phyloP scores from a whole-genome alignment of 2,113 vertebrate genomes.

The Carassius auratus region DNA sequence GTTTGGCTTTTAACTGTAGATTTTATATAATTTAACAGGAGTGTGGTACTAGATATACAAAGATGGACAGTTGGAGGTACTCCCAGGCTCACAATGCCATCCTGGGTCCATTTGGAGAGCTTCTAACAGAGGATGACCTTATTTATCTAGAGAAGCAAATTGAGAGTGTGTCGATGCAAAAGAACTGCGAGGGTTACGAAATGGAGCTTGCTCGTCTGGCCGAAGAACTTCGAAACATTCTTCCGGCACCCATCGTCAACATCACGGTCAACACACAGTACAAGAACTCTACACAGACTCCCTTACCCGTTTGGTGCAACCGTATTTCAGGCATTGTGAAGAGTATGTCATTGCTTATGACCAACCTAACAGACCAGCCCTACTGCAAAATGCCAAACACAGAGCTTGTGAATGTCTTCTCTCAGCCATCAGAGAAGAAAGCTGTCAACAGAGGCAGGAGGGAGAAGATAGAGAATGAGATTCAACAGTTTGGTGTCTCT shows the following conservation, averaged over 20 bases:
- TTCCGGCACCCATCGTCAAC: constrained; percentile 87
- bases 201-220: constrained; percentile 84
- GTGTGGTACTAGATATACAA: constrained; percentile 73
- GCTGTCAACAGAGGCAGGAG: constrained; percentile 62
- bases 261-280: constrained; percentile 85
- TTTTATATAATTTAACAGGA: constrained; percentile 64
- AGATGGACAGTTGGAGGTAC: constrained; percentile 83
- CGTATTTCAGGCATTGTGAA: constrained; percentile 85
- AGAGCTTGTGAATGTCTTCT: constrained; percentile 76
- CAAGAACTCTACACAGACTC: constrained; percentile 71
- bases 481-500: constrained; percentile 88
- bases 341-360: constrained; percentile 87
- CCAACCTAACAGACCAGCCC: constrained; percentile 73
- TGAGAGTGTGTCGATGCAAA: constrained; percentile 82
- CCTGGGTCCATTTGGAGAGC: constrained; percentile 92
- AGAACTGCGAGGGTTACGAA: constrained; percentile 83
- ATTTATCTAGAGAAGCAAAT: constrained; percentile 89
- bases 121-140: constrained; percentile 91
- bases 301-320: constrained; percentile 85
- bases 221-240: constrained; percentile 83
- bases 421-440: constrained; percentile 65
- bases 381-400: constrained; percentile 77
- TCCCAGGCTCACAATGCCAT: constrained; percentile 88
- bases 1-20: background rate
- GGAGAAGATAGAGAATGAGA: constrained; percentile 82